A percentile compares a stretch with the other conserved stretches of the same genome.
Evolutionary conservation across 2,888 invertebrate species (phyloP).

Genomic region (Microctonus hyperodae): DNA sequence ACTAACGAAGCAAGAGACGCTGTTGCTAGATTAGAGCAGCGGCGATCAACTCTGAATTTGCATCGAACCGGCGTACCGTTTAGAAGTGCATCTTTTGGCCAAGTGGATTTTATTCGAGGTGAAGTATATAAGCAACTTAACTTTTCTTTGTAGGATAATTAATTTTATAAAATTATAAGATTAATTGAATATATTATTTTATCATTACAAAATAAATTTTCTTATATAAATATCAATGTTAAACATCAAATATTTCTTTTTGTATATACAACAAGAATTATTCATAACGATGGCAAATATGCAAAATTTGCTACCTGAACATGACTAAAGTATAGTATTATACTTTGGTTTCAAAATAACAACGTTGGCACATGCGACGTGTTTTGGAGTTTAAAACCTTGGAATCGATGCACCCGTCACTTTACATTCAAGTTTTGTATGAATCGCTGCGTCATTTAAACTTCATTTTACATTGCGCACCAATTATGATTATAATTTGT

Average conservation of each 20-base stretch:
- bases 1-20: slow-evolving; percentile 53
- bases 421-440: slow-evolving; percentile 2
- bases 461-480: neutral
- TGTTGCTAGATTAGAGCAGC: slow-evolving; percentile 53
- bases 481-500: neutral
- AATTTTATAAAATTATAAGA: no score
- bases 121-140: neutral
- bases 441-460: neutral
- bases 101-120: slow-evolving; percentile 74
- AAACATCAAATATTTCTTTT: neutral
- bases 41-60: slow-evolving; percentile 50
- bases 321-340: slow-evolving; percentile 18
- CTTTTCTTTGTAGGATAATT: no score
- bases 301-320: slow-evolving; percentile 13
- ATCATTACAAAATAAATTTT: no score
- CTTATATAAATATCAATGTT: no score
- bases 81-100: slow-evolving; percentile 87
- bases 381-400: slow-evolving; percentile 33
- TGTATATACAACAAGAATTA: neutral
- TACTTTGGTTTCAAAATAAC: slow-evolving; percentile 39
- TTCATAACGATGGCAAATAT: slow-evolving; percentile 18
- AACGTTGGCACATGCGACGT: slow-evolving; percentile 41
- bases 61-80: slow-evolving; percentile 66
- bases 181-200: no score
- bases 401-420: slow-evolving; percentile 40